A percentile compares a stretch with the other conserved stretches of the same genome.
Conservation (phyloP, 2,113 vertebrate species). For the Podarcis raffonei region DNA sequence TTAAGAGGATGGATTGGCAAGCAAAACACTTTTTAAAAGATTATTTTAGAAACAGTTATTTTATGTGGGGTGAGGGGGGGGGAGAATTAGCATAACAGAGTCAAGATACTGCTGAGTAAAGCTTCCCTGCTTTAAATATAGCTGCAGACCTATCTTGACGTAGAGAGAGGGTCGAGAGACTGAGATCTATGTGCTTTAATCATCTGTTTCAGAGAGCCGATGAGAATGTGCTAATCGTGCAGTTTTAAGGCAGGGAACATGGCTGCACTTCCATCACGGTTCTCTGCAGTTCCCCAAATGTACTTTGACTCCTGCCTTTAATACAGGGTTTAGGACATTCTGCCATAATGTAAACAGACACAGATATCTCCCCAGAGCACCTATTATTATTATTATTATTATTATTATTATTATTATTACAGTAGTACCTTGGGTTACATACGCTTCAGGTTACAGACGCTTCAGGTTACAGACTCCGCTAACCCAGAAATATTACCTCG, state of each 20-base stretch:
- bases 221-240: conserved; percentile 1
- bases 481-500: too few relatives aligned
- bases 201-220: neutral
- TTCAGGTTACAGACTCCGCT: too few relatives aligned
- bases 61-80: neutral
- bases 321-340: conserved; percentile 6
- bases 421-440: too few relatives aligned
- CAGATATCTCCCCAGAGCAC: neutral
- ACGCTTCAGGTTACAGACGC: too few relatives aligned
- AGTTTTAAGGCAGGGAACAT: neutral
- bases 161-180: neutral
- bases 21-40: neutral
- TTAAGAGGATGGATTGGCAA: conserved; percentile 19
- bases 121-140: neutral
- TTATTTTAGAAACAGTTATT: neutral
- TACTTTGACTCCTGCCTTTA: neutral
- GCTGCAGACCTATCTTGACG: neutral
- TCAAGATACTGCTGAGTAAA: neutral
- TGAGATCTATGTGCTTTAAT: neutral
- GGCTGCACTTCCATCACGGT: neutral
- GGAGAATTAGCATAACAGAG: neutral
- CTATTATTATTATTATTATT: too few relatives aligned
- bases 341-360: neutral
- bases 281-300: neutral
- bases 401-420: too few relatives aligned